Percentiles rank a stretch among this genome's conserved stretches.
These are phyloP conservation scores for Adineta ricciae DNA, from an alignment of 2,888 invertebrate genomes.

Conservation along the genomic window DNA sequence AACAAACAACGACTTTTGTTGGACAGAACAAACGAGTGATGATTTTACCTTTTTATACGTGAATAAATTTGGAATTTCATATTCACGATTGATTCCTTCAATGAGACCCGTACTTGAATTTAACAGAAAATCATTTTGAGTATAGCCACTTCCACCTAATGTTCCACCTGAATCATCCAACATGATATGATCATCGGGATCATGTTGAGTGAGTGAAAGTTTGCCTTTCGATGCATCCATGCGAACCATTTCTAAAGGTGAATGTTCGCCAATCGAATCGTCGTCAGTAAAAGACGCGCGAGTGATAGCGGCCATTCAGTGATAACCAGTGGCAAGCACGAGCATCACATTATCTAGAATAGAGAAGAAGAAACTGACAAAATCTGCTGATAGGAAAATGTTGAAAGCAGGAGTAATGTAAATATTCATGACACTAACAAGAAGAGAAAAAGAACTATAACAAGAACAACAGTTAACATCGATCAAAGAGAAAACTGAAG, in stretches of 20 bases:
- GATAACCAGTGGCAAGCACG: not conserved
- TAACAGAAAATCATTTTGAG: not conserved
- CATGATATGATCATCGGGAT: not conserved
- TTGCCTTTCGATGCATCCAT: not conserved
- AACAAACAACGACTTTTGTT: not conserved
- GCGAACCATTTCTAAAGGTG: not conserved
- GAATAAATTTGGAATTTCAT: not conserved
- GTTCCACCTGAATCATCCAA: not conserved
- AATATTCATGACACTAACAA: not conserved
- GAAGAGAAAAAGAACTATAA: not conserved
- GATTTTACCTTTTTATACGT: not conserved
- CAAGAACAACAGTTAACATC: not conserved
- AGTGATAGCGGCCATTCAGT: not conserved
- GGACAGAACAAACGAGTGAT: slow-evolving; percentile 57
- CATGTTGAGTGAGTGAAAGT: not conserved
- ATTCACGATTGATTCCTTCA: not conserved
- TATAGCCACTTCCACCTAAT: not conserved
- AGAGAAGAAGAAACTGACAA: slow-evolving; percentile 45
- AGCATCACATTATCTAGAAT: not conserved
- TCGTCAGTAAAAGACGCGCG: slow-evolving; percentile 1
- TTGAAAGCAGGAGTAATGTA: not conserved
- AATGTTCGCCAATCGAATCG: not conserved
- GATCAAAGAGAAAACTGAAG: not conserved
- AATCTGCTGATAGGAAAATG: slow-evolving; percentile 45
- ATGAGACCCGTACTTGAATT: not conserved